A percentile compares a stretch with the other conserved stretches of the same genome.
Evolutionary conservation across 2,797 vertebrate genomes (phyloP).

Genomic region (Todus mexicanus): DNA sequence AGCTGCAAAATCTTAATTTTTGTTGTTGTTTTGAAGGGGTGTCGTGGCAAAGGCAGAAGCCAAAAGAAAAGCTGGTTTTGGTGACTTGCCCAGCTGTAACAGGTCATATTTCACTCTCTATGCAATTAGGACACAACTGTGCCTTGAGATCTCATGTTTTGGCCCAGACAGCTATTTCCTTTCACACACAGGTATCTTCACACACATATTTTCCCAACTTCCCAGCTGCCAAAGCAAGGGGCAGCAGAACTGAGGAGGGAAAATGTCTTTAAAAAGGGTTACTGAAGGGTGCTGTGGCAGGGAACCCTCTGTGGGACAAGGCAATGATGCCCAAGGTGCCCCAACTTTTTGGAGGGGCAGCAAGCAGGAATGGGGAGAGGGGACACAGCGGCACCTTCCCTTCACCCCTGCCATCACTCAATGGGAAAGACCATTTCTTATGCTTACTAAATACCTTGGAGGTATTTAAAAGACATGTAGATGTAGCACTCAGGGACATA

Average conservation of each 20-base stretch:
- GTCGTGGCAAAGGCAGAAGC: neutral
- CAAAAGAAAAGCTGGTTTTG: conserved; percentile 26
- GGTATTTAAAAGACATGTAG: neutral
- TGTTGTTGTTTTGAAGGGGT: conserved; percentile 12
- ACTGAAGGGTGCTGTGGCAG: neutral
- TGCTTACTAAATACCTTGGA: neutral
- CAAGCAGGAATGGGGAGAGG: neutral
- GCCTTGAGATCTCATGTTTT: neutral
- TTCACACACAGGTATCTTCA: neutral
- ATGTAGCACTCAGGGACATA: neutral
- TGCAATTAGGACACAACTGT: conserved; percentile 38
- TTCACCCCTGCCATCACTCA: neutral
- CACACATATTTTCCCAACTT: neutral
- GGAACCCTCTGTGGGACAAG: neutral
- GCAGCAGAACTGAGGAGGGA: neutral
- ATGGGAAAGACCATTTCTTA: neutral
- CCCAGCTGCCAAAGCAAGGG: neutral
- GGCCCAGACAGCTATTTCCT: conserved; percentile 10
- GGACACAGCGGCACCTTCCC: neutral
- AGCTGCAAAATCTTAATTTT: conserved; percentile 20
- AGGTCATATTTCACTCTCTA: conserved; percentile 54
- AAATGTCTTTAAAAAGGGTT: neutral
- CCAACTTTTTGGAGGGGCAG: neutral
- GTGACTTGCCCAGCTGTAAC: conserved; percentile 12
- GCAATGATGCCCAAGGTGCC: neutral